phyloP scores from a whole-genome alignment of 2,888 invertebrate genomes.

The Lasius fuliginosus region DNA sequence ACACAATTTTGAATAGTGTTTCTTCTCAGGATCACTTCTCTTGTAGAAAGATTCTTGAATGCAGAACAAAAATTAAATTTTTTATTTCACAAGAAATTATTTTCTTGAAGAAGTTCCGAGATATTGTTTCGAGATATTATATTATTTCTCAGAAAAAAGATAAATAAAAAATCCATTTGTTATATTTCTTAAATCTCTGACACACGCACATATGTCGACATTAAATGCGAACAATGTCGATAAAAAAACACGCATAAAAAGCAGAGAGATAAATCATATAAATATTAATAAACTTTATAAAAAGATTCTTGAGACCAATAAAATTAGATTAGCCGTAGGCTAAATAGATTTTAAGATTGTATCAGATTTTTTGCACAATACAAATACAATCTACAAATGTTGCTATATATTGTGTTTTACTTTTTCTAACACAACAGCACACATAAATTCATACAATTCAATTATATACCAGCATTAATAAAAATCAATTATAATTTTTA shows the following conservation, averaged over 20 bases:
- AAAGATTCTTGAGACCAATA: not conserved
- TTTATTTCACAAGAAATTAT: not conserved
- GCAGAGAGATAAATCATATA: constrained; percentile 6
- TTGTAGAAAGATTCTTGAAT: not conserved
- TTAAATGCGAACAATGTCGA: not conserved
- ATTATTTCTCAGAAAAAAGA: constrained; percentile 1
- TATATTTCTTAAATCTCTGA: not conserved
- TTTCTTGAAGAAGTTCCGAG: not conserved
- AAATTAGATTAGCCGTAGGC: not conserved
- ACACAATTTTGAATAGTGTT: not conserved
- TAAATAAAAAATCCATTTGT: not conserved
- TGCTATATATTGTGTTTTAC: not conserved
- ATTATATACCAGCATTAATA: not conserved
- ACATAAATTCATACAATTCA: constrained; percentile 5
- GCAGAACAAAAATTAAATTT: constrained; percentile 14
- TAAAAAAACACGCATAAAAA: not conserved
- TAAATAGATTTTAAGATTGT: not conserved
- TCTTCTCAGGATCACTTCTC: not conserved
- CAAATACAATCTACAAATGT: not conserved
- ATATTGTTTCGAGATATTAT: not conserved
- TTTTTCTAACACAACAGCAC: not conserved
- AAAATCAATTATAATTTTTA: not conserved
- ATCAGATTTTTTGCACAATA: not conserved
- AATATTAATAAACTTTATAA: constrained; percentile 25
- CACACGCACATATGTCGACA: not conserved